Evolutionary conservation across 1,140 invertebrate genomes (phyloP).

Genomic region (Zaprionus ornatus): DNA sequence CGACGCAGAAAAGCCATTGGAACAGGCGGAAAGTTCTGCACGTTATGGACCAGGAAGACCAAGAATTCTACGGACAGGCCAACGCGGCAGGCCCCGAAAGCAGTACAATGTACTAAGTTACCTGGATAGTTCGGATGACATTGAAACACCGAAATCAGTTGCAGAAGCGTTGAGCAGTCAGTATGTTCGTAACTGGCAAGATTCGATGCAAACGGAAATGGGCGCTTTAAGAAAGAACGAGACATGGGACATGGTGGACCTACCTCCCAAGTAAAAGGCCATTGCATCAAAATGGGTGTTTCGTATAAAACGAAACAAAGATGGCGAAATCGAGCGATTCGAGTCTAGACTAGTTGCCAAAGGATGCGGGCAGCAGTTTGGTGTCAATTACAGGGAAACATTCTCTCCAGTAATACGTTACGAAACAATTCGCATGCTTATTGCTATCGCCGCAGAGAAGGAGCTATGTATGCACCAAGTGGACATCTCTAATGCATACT

Average conservation of each 20-base stretch:
- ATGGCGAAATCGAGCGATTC: background rate
- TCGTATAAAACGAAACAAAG: background rate
- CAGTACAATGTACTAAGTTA: too few relatives aligned
- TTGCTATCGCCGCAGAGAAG: background rate
- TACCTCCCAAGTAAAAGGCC: background rate
- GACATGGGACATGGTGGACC: background rate
- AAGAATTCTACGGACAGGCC: too few relatives aligned
- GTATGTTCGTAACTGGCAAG: too few relatives aligned
- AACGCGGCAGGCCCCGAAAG: too few relatives aligned
- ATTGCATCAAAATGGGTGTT: background rate
- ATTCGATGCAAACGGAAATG: too few relatives aligned
- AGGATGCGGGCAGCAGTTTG: conserved; percentile 1
- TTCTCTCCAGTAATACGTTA: background rate
- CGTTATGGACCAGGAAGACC: too few relatives aligned
- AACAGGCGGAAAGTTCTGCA: too few relatives aligned
- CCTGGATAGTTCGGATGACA: too few relatives aligned
- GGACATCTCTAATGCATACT: background rate
- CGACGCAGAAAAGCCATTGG: too few relatives aligned
- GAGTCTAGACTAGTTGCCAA: conserved; percentile 11
- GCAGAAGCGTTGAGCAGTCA: too few relatives aligned
- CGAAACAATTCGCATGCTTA: background rate
- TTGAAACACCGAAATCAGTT: too few relatives aligned
- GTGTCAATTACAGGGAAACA: background rate
- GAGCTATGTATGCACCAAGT: background rate
- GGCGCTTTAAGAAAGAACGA: background rate